A percentile compares a stretch with the other conserved stretches of the same genome.
phyloP scores from a whole-genome alignment of 2,797 vertebrate genomes.

The Acipenser oxyrinchus region DNA sequence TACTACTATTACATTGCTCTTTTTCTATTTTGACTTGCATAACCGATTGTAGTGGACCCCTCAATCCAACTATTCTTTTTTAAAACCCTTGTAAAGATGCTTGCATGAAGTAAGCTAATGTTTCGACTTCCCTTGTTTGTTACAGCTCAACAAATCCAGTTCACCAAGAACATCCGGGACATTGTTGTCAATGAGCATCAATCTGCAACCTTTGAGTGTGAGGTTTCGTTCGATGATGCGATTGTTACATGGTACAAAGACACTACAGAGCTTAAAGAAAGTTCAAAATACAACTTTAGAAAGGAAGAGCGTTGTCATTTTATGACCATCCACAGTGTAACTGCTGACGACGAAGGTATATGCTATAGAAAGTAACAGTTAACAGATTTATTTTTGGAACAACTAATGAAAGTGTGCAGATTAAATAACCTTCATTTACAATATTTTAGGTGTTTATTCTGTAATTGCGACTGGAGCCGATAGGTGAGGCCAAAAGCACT shows the following conservation, averaged over 20 bases:
- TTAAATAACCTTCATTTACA: constrained; percentile 46
- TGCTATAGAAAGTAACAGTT: constrained; percentile 25
- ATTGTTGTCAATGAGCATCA: constrained; percentile 93
- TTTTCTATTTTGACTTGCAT: background rate
- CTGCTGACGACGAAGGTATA: constrained; percentile 94
- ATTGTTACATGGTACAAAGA: constrained; percentile 98
- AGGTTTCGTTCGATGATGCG: constrained; percentile 96
- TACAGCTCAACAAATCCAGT: constrained; percentile 95
- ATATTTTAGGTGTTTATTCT: constrained; percentile 86
- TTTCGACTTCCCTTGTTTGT: constrained; percentile 8
- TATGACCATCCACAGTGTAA: constrained; percentile 95
- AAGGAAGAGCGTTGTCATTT: constrained; percentile 93
- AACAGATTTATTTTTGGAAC: constrained; percentile 6
- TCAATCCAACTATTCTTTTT: too few relatives aligned
- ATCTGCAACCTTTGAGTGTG: constrained; percentile 92
- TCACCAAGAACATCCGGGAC: constrained; percentile 97
- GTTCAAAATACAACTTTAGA: constrained; percentile 90
- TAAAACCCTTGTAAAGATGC: too few relatives aligned
- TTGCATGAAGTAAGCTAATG: background rate
- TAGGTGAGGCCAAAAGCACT: constrained; percentile 94
- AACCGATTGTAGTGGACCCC: too few relatives aligned
- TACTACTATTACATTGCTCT: too few relatives aligned
- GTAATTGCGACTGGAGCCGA: constrained; percentile 93
- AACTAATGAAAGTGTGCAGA: constrained; percentile 26
- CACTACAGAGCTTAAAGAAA: constrained; percentile 83